Base-by-base conservation (phyloP, 2,113 vertebrate species). In the Enhydra lutris region DNA sequence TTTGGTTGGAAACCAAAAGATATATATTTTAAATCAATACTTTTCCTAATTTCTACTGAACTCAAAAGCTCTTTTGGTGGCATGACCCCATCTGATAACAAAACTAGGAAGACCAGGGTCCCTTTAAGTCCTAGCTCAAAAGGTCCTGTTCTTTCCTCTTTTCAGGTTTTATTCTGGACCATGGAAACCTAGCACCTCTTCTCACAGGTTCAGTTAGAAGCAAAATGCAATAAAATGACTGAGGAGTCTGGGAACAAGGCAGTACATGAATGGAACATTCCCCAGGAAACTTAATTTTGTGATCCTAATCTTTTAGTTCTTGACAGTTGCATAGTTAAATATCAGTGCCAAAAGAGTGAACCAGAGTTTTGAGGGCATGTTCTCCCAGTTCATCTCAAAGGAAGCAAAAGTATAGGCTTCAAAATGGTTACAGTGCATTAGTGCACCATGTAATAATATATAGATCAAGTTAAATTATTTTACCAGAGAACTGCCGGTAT, bases 221-320 rank as follows among this genome's bases (percentile, higher is more conserved):
- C 3, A 18, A 59, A 81, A 61, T 9, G 2, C 20, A 74, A 61
- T 57, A 20, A 89, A 83, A 80, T 39, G 39, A 93, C 6, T 1
- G 23, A 76, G 55, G 55, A 71, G 24, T 65, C 4, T 61, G 83
- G n/a, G 74, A 95, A 87, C 0, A 1, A 92, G 55, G 69, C 47
- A 67, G 7, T 61, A 88, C 39, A n/a, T 23, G 20, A 94, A 78
- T 52, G 69, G 50, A 96, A 81, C 50, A 67, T 84, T 96, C 61
- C 91, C n/a, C 29, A 92, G 55, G 69, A 95, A 96, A 90, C 67
- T 78, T 63, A 92, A 90, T 36, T 88, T 98, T 79, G 87, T 42
- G 47, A 91, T 97, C 78, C 52, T 73, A 94, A 92, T 95, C 80
- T 88, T 82, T 92, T 12, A 76, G 47, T 84, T 96, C 50, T 89